Percentiles rank a stretch among this genome's conserved stretches.
Evolutionary conservation across 2,113 vertebrate species (phyloP).

Genomic region (Miniopterus natalensis): DNA sequence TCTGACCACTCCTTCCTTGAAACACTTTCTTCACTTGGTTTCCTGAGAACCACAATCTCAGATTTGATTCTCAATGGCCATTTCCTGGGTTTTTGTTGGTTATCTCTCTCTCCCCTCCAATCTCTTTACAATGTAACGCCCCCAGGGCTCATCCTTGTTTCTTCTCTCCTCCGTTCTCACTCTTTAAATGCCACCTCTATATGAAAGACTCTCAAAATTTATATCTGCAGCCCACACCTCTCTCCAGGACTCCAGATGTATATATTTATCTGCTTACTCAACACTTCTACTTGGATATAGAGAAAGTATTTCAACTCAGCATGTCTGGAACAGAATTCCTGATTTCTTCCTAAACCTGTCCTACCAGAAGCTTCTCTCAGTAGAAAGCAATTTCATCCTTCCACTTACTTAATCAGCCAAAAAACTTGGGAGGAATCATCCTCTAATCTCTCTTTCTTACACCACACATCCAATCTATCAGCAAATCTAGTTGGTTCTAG

Average conservation of each 20-base stretch:
- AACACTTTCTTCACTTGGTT: background rate
- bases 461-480: background rate
- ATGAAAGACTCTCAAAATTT: background rate
- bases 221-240: background rate
- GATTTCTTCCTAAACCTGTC: background rate
- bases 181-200: background rate
- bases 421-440: background rate
- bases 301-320: background rate
- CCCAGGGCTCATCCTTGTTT: background rate
- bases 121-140: background rate
- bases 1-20: background rate
- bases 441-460: background rate
- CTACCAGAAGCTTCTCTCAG: background rate
- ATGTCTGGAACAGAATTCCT: background rate
- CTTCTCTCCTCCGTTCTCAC: background rate
- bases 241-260: background rate
- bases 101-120: background rate
- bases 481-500: background rate
- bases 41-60: background rate
- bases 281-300: background rate
- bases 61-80: background rate
- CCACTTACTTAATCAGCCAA: background rate
- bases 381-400: background rate
- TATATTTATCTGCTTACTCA: background rate
- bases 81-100: background rate